A percentile compares a stretch with the other conserved stretches of the same genome.
Conservation (phyloP, 2,888 invertebrate species). For the Phania funesta region DNA sequence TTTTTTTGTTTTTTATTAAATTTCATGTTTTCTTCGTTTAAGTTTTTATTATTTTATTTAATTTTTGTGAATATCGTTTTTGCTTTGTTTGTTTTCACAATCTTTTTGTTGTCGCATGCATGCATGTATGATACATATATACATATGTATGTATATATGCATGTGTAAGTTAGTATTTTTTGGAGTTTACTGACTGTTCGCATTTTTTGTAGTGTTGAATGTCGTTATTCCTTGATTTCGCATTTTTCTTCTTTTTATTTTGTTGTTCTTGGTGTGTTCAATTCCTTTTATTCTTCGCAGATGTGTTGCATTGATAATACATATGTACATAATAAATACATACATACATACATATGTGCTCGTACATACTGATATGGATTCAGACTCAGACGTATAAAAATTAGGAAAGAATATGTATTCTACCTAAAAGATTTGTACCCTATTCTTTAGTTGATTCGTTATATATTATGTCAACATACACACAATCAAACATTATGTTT, state of each 20-base stretch:
- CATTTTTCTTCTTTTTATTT: constrained; percentile 22
- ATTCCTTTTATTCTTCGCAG: constrained; percentile 53
- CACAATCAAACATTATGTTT: too few relatives aligned
- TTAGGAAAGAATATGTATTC: constrained; percentile 17
- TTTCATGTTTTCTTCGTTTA: constrained; percentile 64
- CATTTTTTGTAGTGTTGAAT: constrained; percentile 44
- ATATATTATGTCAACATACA: too few relatives aligned
- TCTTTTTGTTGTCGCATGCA: background rate
- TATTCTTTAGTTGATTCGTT: background rate
- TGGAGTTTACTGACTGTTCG: constrained; percentile 52
- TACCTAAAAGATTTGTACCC: constrained; percentile 16
- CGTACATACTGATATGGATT: constrained; percentile 2
- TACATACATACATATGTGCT: background rate
- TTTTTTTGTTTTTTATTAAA: constrained; percentile 60
- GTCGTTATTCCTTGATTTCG: constrained; percentile 54
- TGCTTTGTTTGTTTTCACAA: constrained; percentile 50
- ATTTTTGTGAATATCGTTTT: constrained; percentile 29
- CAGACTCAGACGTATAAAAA: background rate
- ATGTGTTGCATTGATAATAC: constrained; percentile 46
- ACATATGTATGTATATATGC: constrained; percentile 17
- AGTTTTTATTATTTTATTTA: constrained; percentile 47
- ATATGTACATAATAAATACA: background rate
- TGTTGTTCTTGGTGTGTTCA: constrained; percentile 39
- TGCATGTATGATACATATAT: background rate
- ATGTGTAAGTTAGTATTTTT: constrained; percentile 29